Percentiles rank a stretch among this genome's conserved stretches.
Conservation (phyloP, 2,113 vertebrate species). For the Grallaria varia region DNA sequence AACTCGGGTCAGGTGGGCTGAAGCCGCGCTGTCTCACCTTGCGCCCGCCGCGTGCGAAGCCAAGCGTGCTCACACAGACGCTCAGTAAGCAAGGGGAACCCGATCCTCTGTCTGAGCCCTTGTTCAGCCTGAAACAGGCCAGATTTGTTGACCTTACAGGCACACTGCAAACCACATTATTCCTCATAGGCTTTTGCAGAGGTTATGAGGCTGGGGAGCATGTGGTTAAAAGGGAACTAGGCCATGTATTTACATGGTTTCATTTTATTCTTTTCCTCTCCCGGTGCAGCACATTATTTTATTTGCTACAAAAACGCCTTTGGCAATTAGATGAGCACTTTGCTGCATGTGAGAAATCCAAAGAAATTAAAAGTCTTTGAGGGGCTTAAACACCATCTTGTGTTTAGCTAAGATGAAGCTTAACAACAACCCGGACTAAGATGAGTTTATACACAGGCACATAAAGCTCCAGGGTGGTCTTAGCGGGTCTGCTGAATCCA, state of each 20-base stretch:
- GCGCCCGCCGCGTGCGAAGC: fast-evolving
- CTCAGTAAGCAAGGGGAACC: neutral
- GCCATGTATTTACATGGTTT: neutral
- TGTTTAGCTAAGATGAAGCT: neutral
- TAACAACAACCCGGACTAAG: neutral
- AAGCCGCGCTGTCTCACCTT: neutral
- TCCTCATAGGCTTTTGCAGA: neutral
- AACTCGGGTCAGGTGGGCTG: fast-evolving
- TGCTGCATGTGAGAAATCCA: neutral
- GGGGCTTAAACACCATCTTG: neutral
- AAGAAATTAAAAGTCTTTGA: neutral
- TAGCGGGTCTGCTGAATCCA: neutral
- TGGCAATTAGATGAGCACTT: neutral
- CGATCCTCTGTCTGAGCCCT: neutral
- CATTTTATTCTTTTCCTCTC: constrained; percentile 12
- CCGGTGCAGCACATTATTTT: neutral
- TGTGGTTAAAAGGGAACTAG: constrained; percentile 21
- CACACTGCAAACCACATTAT: neutral
- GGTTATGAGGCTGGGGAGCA: neutral
- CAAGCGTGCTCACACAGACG: fast-evolving
- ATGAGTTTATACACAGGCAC: neutral
- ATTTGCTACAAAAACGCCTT: neutral
- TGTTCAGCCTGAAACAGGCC: neutral
- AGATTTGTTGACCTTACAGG: neutral
- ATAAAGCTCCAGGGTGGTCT: constrained; percentile 38